Base-by-base conservation (phyloP, 2,888 invertebrate species). In the Suillia variegata region DNA sequence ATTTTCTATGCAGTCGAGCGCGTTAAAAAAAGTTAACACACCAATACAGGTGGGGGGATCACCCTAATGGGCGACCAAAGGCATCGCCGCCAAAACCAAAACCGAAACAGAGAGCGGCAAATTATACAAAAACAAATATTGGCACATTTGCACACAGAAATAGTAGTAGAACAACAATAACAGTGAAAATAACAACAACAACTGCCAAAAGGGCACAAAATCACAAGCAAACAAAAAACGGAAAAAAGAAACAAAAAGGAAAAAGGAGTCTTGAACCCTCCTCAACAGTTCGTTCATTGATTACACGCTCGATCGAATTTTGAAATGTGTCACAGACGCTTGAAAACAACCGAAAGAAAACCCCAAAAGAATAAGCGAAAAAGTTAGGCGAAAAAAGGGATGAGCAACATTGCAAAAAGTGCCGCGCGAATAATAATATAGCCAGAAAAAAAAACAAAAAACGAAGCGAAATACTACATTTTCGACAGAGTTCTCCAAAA, bases 231-330 rank as follows among this genome's bases (percentile, higher is more conserved):
- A 26, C 26, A 10, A 26, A 26, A 10, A 10, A 26, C 26, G 26
- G n/a, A 26, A 26, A 6, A 18, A 13, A 34, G 34, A 17, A 31
- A 3, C 26, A 13, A 31, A 1, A 10, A 17, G 18, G 13, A 13
- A 12, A 45, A 4, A 31, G 31, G 12, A n/a, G 22, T 47, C 2
- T 13, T 4, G 33, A 17, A 45, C 4, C 38, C 4, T n/a, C 38
- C 38, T 38, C 38, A 21, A 24, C 66, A 68, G 65, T 68, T 68
- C 69, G 66, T 73, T 68, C 69, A 67, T 73, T 74, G 74, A 74
- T 72, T 71, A 71, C 66, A 74, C 67, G 76, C 69, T 74, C 67
- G 67, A 75, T 69, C 69, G 76, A 74, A 71, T 71, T 67, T 58
- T 64, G 68, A 71, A 70, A 75, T 73, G 70, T 74, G 75, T 70